These are phyloP conservation scores for Danaus chrysippus DNA, from an alignment of 2,888 invertebrate genomes.

Conservation along the genomic window DNA sequence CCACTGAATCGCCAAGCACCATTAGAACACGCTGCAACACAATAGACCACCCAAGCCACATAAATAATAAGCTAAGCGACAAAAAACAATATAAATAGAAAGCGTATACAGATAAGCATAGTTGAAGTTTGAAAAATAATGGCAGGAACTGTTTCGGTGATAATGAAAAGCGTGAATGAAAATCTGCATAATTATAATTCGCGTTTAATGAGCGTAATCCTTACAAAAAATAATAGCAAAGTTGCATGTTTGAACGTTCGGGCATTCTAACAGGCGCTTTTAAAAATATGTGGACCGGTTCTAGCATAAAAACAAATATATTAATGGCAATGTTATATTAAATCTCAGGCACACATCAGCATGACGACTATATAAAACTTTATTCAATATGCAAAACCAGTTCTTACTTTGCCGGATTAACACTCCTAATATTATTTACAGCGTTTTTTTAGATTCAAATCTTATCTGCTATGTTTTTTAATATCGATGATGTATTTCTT, in stretches of 20 bases:
- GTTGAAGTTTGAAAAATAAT: constrained; percentile 12
- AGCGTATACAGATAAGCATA: constrained; percentile 7
- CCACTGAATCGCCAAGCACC: constrained; percentile 56
- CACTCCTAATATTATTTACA: neutral
- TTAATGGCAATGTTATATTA: constrained; percentile 6
- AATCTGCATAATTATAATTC: neutral
- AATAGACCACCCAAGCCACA: constrained; percentile 69
- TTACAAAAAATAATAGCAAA: neutral
- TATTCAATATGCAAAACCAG: constrained; percentile 1
- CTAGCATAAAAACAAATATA: neutral
- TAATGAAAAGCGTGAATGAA: neutral
- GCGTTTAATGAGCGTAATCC: neutral
- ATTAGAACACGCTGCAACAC: constrained; percentile 72
- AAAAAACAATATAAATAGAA: constrained; percentile 33
- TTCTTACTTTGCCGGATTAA: neutral
- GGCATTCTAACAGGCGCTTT: constrained; percentile 2
- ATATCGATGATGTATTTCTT: neutral
- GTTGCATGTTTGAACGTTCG: neutral
- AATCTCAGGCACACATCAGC: neutral
- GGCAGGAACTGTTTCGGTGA: too few relatives aligned
- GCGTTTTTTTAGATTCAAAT: neutral
- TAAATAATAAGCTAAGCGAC: constrained; percentile 65
- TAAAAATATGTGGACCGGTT: constrained; percentile 2
- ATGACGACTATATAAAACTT: neutral
- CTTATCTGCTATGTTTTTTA: neutral